Base-by-base conservation (phyloP, 1,140 invertebrate genomes). In the Aphelinus certus region DNA sequence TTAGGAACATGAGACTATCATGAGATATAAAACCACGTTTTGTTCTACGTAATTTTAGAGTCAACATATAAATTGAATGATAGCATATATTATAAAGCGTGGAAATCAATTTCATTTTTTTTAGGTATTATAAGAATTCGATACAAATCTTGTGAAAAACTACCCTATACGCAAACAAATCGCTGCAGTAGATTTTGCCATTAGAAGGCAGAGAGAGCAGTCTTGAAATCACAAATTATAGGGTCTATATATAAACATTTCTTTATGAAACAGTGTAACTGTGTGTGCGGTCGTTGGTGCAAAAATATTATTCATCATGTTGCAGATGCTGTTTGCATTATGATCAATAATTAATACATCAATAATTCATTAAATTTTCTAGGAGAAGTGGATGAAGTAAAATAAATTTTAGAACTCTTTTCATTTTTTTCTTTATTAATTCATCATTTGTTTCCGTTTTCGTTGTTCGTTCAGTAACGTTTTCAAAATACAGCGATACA, bases 401-500 rank as follows among this genome's bases (percentile, higher is more conserved):
- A 68, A 56, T 53, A 68, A 73, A 73, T 3, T 61, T 73, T 26
- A 7, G 53, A 73, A 73, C 56, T 68, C 58, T 62, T 68, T 74
- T 68, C 57, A 49, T 53, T 43, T 61, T 49, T 61, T 66, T 62
- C 26, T 26, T 26, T 26, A 69, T 62, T 66, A 68, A 62, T 4
- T 58, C 76, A 79, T 68, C 58, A 61, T 70, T 70, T 70, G 51
- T 9, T 73, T 62, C 64, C 79, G 77, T 83, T 81, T 79, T 75
- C 77, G 84, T 85, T 83, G 26, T 26, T 26, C 26, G 85, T 86
- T 86, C 77, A 84, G 81, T 79, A 77, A 85, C 80, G 78, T 79
- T 81, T 84, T 77, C 79, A 81, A 83, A 84, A 80, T 86, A 86
- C 81, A 85, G 83, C 80, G 80, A 72, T 78, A 81, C 78, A 79